Evolutionary conservation across 2,888 invertebrate genomes (phyloP), one percentile per base, ranked within the genome.

Genomic region (Bibio marci): DNA sequence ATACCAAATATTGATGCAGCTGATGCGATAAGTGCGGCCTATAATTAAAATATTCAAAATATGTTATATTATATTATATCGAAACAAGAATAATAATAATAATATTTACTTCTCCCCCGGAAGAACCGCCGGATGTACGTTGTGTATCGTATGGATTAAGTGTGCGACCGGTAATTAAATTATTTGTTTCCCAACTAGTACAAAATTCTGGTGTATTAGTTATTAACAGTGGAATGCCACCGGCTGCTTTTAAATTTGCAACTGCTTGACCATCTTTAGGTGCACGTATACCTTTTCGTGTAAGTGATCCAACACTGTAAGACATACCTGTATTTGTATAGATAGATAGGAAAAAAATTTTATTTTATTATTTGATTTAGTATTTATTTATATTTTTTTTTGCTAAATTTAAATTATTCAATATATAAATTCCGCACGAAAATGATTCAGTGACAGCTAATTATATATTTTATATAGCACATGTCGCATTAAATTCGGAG

Each of bases 121-220:
- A 88, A 25, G 90, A 91, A 4, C 92, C 92, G 0, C 90, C 92
- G 1, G 78, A 65, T 0, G 74, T 83, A 48, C 76, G 67, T 1
- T 67, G 67, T 2, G 73, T 65, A 52, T 86, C 74, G 56, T 88
- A 86, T 0, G 94, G 88, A 64, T 94, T 94, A 46, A 67, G 68
- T 0, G 87, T 81, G 30, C 73, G 64, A 0, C 92, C 91, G 28
- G 17, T 12, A 13, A 30, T 38, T 37, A 76, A 69, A 57, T 87
- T 91, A 37, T 69, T 71, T 8, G 81, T 80, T 62, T 92, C 91
- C 73, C 81, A 85, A 56, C 85, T 86, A 54, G 88, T 67, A 50
- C 91, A 91, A 44, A 85, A 70, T 54, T 92, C 91, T 0, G 90
- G 87, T 1, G 83, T 80, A 54, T 86, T 87, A 14, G 87, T 83